Evolutionary conservation across 2,888 invertebrate genomes (phyloP).

Genomic region (Adineta ricciae): DNA sequence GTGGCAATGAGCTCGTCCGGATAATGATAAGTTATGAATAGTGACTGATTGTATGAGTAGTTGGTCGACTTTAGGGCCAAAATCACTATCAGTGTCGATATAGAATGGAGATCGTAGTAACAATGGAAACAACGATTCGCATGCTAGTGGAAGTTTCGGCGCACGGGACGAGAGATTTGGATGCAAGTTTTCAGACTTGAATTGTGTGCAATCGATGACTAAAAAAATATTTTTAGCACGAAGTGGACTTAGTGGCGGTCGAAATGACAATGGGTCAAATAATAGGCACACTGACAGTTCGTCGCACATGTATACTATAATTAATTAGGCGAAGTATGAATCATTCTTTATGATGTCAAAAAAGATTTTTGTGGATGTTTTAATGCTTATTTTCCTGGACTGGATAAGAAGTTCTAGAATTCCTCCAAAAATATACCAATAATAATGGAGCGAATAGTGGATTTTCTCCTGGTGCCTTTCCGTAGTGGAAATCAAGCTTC

Average conservation of each 20-base stretch:
- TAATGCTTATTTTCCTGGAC: not conserved
- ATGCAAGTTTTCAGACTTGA: not conserved
- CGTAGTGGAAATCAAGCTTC: not conserved
- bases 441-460: not conserved
- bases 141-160: not conserved
- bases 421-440: not conserved
- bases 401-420: constrained; percentile 26
- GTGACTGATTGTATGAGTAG: not conserved
- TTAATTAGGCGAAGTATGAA: not conserved
- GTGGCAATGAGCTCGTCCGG: too few species aligned
- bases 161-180: not conserved
- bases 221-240: not conserved
- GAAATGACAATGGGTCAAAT: not conserved
- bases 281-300: not conserved
- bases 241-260: not conserved
- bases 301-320: not conserved
- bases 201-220: not conserved
- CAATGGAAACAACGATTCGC: not conserved
- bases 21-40: not conserved
- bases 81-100: not conserved
- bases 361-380: not conserved
- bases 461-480: not conserved
- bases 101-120: not conserved
- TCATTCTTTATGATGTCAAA: not conserved
- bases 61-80: not conserved